phyloP scores from a whole-genome alignment of 2,797 vertebrate species.

The Phalanger gymnotis region DNA sequence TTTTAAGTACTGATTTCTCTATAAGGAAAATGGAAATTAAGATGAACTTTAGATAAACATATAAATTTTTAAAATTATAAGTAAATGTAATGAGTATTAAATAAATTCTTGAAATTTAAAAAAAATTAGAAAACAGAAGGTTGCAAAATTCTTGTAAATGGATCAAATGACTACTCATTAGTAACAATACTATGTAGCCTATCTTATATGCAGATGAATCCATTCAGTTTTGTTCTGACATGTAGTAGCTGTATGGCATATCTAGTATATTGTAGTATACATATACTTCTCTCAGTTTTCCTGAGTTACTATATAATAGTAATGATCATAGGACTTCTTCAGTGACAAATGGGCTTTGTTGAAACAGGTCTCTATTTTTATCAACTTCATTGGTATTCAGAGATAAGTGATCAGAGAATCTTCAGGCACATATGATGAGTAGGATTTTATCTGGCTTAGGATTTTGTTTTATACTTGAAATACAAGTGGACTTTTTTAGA shows the following conservation, averaged over 20 bases:
- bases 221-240: slow-evolving; percentile 35
- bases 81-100: neutral
- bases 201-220: neutral
- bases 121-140: neutral
- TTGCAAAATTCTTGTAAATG: slow-evolving; percentile 11
- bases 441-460: neutral
- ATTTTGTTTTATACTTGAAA: neutral
- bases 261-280: neutral
- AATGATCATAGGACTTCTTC: slow-evolving; percentile 22
- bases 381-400: slow-evolving; percentile 52
- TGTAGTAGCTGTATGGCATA: slow-evolving; percentile 25
- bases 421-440: slow-evolving; percentile 28
- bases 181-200: neutral
- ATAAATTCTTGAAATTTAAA: slow-evolving; percentile 1
- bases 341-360: slow-evolving; percentile 16
- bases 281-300: slow-evolving; percentile 20
- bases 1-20: neutral
- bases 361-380: slow-evolving; percentile 10
- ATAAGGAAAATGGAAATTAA: neutral
- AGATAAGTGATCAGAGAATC: neutral
- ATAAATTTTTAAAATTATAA: neutral
- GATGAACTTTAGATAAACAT: neutral
- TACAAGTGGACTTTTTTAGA: slow-evolving; percentile 16
- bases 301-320: slow-evolving; percentile 31
- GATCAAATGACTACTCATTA: slow-evolving; percentile 32